Percentiles rank a stretch among this genome's conserved stretches.
phyloP scores from a whole-genome alignment of 1,140 invertebrate genomes.

The Lucilia sericata region DNA sequence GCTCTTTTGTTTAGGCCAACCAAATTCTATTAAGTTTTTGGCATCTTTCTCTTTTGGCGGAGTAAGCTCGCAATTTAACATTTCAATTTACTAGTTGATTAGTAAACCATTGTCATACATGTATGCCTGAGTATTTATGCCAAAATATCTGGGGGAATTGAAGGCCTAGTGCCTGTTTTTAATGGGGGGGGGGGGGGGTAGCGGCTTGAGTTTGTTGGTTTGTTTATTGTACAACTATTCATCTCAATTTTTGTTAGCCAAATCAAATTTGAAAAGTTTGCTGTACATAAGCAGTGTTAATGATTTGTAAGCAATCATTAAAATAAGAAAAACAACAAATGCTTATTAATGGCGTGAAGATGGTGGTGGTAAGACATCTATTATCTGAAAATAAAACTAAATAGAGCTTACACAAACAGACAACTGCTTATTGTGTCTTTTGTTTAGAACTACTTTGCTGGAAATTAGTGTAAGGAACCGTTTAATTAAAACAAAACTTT shows the following conservation, averaged over 20 bases:
- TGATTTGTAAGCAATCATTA: conserved; percentile 7
- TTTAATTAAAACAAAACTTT: too few species aligned
- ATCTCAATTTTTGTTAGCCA: background rate
- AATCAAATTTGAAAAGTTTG: background rate
- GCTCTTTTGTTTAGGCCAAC: background rate
- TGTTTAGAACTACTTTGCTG: too few species aligned
- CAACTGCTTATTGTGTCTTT: too few species aligned
- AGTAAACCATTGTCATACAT: background rate
- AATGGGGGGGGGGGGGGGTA: too few species aligned
- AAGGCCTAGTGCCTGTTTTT: background rate
- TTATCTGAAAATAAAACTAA: too few species aligned
- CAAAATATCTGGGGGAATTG: background rate
- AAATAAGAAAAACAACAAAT: background rate
- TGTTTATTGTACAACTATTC: conserved; percentile 8
- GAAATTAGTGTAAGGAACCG: too few species aligned
- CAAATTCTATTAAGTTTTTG: background rate
- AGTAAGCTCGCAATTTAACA: background rate
- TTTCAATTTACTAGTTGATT: conserved; percentile 4
- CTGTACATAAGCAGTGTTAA: background rate
- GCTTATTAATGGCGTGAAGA: too few species aligned
- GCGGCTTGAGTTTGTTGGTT: background rate
- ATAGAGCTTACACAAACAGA: too few species aligned
- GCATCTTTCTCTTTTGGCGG: background rate
- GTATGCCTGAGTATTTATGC: background rate
- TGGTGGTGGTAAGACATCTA: too few species aligned